Percentiles rank a stretch among this genome's conserved stretches.
These are phyloP conservation scores for Macaria liturata DNA, from an alignment of 2,888 invertebrate species.

Conservation along the genomic window DNA sequence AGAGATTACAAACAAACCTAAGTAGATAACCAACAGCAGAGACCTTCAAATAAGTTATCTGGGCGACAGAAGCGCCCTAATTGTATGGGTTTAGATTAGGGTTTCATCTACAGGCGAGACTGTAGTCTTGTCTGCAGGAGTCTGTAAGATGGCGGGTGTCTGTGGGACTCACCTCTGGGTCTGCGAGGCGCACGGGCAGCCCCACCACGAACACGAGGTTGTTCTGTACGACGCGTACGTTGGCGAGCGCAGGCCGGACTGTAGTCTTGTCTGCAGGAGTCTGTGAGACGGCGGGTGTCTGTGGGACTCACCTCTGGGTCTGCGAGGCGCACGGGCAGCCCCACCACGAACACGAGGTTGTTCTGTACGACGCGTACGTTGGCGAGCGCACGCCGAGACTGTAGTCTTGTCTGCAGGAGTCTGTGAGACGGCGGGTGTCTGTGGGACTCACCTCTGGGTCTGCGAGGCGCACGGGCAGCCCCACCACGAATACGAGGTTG, in stretches of 20 bases:
- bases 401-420: slow-evolving; percentile 96
- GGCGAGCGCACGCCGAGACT: slow-evolving; percentile 98
- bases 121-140: too few species aligned
- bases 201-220: slow-evolving; percentile 99
- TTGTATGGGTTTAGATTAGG: too few species aligned
- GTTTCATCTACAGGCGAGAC: too few species aligned
- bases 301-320: slow-evolving; percentile 91
- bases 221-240: slow-evolving; percentile 98
- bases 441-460: slow-evolving; percentile 91
- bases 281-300: too few species aligned
- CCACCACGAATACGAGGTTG: slow-evolving; percentile 99
- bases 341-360: slow-evolving; percentile 99
- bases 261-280: too few species aligned
- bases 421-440: too few species aligned
- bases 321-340: slow-evolving; percentile 96
- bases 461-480: slow-evolving; percentile 96
- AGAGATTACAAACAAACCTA: too few species aligned
- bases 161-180: slow-evolving; percentile 89
- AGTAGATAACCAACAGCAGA: too few species aligned
- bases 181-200: slow-evolving; percentile 96
- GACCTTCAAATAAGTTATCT: too few species aligned
- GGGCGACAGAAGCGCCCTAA: too few species aligned
- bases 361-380: slow-evolving; percentile 99
- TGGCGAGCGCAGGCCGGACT: too few species aligned
- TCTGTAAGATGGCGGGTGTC: too few species aligned